phyloP scores from a whole-genome alignment of 2,797 vertebrate species.

The Anabas testudineus region DNA sequence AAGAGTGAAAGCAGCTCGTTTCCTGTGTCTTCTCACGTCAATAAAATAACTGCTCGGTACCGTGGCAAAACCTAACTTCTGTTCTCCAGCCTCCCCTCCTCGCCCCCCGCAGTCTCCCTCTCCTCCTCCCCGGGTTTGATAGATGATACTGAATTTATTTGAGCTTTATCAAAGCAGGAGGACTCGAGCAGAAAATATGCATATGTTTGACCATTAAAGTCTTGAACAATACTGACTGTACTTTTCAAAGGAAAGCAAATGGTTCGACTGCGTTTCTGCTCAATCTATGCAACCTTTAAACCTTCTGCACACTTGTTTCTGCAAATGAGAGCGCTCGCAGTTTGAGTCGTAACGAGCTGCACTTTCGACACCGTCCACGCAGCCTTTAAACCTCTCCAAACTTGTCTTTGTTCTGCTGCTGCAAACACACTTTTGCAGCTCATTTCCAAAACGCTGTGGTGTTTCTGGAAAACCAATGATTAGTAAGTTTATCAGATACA shows the following conservation, averaged over 20 bases:
- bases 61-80: constrained; percentile 67
- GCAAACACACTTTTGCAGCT: constrained; percentile 22
- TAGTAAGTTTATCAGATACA: constrained; percentile 15
- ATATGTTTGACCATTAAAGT: constrained; percentile 74
- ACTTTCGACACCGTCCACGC: constrained; percentile 27
- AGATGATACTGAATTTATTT: constrained; percentile 59
- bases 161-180: constrained; percentile 59
- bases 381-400: constrained; percentile 50
- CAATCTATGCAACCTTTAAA: constrained; percentile 60
- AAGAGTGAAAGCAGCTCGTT: constrained; percentile 82
- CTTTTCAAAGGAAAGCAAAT: constrained; percentile 40
- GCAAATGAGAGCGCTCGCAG: constrained; percentile 27
- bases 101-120: constrained; percentile 12
- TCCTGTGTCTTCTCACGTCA: constrained; percentile 77
- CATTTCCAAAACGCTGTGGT: constrained; percentile 37
- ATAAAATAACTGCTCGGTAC: constrained; percentile 69
- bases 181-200: constrained; percentile 56
- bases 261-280: constrained; percentile 15
- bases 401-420: constrained; percentile 37
- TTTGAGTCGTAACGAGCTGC: constrained; percentile 42
- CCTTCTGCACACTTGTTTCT: constrained; percentile 35
- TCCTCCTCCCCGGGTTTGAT: constrained; percentile 36
- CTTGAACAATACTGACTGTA: constrained; percentile 41
- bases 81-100: constrained; percentile 44
- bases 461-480: constrained; percentile 13